Evolutionary conservation across 2,888 invertebrate species (phyloP).

Genomic region (Taenaris catops): DNA sequence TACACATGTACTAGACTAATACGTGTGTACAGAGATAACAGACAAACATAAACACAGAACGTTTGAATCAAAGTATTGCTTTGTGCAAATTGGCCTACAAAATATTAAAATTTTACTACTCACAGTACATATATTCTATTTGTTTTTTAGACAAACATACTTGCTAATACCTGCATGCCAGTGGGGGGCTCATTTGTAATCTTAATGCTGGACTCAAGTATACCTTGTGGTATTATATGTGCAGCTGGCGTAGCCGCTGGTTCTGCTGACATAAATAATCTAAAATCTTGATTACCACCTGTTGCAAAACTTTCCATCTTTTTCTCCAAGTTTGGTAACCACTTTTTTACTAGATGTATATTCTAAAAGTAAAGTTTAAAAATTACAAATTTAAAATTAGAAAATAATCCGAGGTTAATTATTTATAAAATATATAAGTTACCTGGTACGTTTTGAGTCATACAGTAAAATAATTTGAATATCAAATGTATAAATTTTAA

Average conservation of each 20-base stretch:
- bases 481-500: too few species aligned
- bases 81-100: slow-evolving; percentile 94
- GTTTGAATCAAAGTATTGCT: slow-evolving; percentile 61
- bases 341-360: slow-evolving; percentile 96
- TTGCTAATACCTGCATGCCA: slow-evolving; percentile 92
- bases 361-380: slow-evolving; percentile 79
- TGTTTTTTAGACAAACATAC: too few species aligned
- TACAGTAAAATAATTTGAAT: too few species aligned
- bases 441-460: too few species aligned
- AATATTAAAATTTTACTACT: slow-evolving; percentile 1
- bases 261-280: slow-evolving; percentile 96
- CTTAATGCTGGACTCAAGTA: slow-evolving; percentile 97
- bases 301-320: slow-evolving; percentile 92
- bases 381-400: too few species aligned
- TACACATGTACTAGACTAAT: too few species aligned
- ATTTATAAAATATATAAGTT: too few species aligned
- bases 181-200: slow-evolving; percentile 98
- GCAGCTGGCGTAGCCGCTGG: slow-evolving; percentile 92
- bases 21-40: too few species aligned
- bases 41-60: too few species aligned
- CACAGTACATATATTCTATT: too few species aligned
- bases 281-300: slow-evolving; percentile 88
- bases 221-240: slow-evolving; percentile 97
- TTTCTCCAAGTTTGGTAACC: slow-evolving; percentile 95
- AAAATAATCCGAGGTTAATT: too few species aligned